Evolutionary conservation across 2,888 invertebrate genomes (phyloP).

Genomic region (Rhamphomyia laevipes): DNA sequence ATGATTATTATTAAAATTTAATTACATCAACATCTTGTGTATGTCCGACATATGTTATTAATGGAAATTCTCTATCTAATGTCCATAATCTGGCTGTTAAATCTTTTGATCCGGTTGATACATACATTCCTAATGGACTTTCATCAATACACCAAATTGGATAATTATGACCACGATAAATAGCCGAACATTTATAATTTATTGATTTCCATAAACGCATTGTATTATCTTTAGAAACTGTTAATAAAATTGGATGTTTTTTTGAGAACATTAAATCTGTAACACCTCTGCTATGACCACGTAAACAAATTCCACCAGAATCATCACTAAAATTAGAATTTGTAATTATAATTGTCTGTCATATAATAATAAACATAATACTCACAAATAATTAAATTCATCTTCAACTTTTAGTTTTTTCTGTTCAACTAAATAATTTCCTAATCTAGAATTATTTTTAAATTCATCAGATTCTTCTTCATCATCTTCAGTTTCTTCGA

Average conservation of each 20-base stretch:
- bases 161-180: constrained; percentile 66
- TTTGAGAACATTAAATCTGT: constrained; percentile 46
- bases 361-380: constrained; percentile 8
- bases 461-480: constrained; percentile 13
- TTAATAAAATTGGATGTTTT: constrained; percentile 51
- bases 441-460: constrained; percentile 4
- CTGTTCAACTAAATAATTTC: constrained; percentile 13
- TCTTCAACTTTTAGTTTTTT: constrained; percentile 21
- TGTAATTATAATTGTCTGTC: constrained; percentile 1
- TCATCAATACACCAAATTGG: constrained; percentile 82
- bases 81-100: constrained; percentile 77
- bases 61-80: constrained; percentile 63
- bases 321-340: constrained; percentile 35
- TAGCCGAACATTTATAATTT: constrained; percentile 51
- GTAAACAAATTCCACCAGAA: constrained; percentile 48
- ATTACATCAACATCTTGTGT: constrained; percentile 76
- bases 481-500: constrained; percentile 19
- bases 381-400: constrained; percentile 31
- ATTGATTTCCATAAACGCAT: constrained; percentile 63
- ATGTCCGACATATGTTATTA: constrained; percentile 80
- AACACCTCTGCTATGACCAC: constrained; percentile 65
- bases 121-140: constrained; percentile 59
- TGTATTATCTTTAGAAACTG: constrained; percentile 61
- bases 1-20: constrained; percentile 11
- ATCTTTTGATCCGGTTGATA: constrained; percentile 83